Conservation (phyloP, 1,140 invertebrate species). For the Drosophila sturtevanti region DNA sequence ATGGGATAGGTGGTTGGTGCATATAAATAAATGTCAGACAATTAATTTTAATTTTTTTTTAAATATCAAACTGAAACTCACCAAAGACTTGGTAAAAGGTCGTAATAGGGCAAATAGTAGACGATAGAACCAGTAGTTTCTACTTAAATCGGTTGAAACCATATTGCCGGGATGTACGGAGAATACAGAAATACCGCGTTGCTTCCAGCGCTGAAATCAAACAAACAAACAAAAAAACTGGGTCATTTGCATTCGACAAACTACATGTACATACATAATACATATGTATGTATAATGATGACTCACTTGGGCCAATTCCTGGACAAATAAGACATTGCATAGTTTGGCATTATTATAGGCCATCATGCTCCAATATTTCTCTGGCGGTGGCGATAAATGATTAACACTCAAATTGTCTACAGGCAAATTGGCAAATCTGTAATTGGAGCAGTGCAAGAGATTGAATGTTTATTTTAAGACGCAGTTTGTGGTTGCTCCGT, state of each 20-base stretch:
- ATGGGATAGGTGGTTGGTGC: no score
- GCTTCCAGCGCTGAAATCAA: conserved; percentile 85
- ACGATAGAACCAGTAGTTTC: conserved; percentile 93
- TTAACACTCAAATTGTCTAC: conserved; percentile 84
- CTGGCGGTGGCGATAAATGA: conserved; percentile 84
- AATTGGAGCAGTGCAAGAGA: conserved; percentile 23
- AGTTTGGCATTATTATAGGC: conserved; percentile 96
- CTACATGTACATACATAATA: no score
- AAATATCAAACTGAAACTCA: conserved; percentile 83
- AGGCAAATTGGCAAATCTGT: conserved; percentile 86
- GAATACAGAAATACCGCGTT: conserved; percentile 89
- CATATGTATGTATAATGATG: not conserved
- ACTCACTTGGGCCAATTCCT: conserved; percentile 86
- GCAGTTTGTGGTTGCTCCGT: conserved; percentile 44
- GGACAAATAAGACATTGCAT: conserved; percentile 93
- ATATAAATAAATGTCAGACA: no score
- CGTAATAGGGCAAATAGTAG: conserved; percentile 90
- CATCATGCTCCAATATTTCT: conserved; percentile 90
- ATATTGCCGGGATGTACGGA: conserved; percentile 96
- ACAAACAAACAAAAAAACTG: conserved; percentile 9
- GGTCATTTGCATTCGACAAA: not conserved
- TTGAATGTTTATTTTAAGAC: conserved; percentile 38
- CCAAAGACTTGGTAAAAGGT: conserved; percentile 97
- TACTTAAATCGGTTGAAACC: conserved; percentile 89
- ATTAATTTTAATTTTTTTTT: no score